Evolutionary conservation across 2,113 vertebrate genomes (phyloP).

Genomic region (Galbula dea): DNA sequence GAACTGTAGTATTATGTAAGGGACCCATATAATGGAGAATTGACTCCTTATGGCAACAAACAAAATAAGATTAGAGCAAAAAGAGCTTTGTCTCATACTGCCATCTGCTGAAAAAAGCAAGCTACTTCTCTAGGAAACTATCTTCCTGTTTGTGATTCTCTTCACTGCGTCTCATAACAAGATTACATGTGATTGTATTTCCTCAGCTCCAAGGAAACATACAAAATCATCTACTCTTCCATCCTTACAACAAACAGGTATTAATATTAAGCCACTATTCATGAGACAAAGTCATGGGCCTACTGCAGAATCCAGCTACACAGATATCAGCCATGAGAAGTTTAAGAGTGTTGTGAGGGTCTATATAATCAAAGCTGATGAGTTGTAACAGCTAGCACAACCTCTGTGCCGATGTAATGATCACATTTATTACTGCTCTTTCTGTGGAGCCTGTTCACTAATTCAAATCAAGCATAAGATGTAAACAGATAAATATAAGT

Average conservation of each 20-base stretch:
- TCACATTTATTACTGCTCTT: neutral
- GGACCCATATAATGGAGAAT: neutral
- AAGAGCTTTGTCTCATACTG: conserved; percentile 13
- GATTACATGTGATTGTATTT: neutral
- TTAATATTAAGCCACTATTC: neutral
- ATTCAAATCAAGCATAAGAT: neutral
- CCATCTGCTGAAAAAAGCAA: conserved; percentile 65
- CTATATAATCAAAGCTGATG: neutral
- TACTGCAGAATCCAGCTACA: neutral
- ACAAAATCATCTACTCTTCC: neutral
- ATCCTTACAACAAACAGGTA: neutral
- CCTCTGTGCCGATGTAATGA: neutral
- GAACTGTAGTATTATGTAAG: neutral
- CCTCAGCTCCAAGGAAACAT: neutral
- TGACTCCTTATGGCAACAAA: neutral
- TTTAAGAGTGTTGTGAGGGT: neutral
- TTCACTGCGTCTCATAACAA: neutral
- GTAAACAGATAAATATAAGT: neutral
- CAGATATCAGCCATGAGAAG: neutral
- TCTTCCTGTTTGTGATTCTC: neutral
- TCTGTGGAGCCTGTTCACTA: neutral
- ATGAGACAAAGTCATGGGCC: neutral
- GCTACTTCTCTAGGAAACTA: neutral
- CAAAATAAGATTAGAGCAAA: neutral
- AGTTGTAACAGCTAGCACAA: neutral